Percentiles rank a stretch among this genome's conserved stretches.
These are phyloP conservation scores for Agraylea sexmaculata DNA, from an alignment of 1,140 invertebrate genomes.

Conservation along the genomic window DNA sequence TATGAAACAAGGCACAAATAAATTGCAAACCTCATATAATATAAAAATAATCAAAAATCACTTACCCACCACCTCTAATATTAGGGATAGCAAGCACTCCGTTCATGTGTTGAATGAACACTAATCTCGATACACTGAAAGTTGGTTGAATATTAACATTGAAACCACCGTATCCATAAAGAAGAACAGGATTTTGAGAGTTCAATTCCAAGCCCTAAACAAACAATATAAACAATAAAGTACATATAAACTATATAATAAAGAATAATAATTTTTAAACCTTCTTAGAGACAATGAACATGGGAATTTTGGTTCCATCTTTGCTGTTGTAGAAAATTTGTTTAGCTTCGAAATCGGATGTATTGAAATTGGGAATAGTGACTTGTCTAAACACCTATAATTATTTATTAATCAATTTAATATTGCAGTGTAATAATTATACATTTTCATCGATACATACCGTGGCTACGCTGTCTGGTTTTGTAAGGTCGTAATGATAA, in stretches of 20 bases:
- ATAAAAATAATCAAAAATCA: too few species aligned
- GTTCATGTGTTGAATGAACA: constrained; percentile 84
- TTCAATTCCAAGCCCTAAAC: constrained; percentile 48
- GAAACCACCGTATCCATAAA: constrained; percentile 98
- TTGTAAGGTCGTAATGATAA: constrained; percentile 73
- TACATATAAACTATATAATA: constrained; percentile 10
- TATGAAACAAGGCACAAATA: too few species aligned
- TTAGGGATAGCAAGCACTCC: constrained; percentile 88
- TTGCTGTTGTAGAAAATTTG: constrained; percentile 93
- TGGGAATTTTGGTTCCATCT: constrained; percentile 92
- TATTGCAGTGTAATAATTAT: neutral
- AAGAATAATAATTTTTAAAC: constrained; percentile 30
- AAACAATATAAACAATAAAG: too few species aligned
- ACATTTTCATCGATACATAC: constrained; percentile 36
- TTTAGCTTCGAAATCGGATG: constrained; percentile 65
- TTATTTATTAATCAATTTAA: neutral
- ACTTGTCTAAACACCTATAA: constrained; percentile 72
- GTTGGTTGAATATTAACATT: constrained; percentile 83
- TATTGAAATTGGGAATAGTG: constrained; percentile 73
- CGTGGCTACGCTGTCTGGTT: constrained; percentile 48
- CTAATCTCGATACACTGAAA: constrained; percentile 68
- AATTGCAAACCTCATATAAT: too few species aligned
- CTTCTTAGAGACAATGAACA: constrained; percentile 89
- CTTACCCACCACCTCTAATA: constrained; percentile 88
- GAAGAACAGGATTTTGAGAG: constrained; percentile 62